Percentiles rank a stretch among this genome's conserved stretches.
Conservation (phyloP, 1,140 invertebrate species). For the Nymphalis io region DNA sequence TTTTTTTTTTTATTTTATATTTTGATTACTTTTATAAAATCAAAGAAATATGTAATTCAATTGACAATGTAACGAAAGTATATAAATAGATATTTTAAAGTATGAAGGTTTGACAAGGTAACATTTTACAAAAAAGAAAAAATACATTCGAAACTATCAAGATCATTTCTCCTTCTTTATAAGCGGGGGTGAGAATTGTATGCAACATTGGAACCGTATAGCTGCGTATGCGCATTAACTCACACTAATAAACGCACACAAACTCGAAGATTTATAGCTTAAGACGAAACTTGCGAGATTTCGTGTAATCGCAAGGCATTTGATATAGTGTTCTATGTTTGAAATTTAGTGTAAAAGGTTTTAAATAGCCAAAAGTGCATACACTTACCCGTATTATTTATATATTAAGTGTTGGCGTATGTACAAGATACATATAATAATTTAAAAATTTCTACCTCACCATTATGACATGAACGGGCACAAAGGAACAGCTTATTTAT, state of each 20-base stretch:
- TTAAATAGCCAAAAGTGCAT: too few species aligned
- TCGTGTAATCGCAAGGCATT: slow-evolving; percentile 14
- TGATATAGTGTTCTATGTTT: slow-evolving; percentile 1
- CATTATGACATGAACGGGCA: too few species aligned
- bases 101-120: too few species aligned
- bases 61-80: too few species aligned
- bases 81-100: too few species aligned
- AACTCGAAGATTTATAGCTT: slow-evolving; percentile 47
- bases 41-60: too few species aligned
- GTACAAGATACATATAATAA: neutral
- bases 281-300: slow-evolving; percentile 41
- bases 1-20: too few species aligned
- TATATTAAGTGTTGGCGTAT: neutral
- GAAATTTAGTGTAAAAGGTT: neutral
- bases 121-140: neutral
- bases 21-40: too few species aligned
- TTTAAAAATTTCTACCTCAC: too few species aligned
- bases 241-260: slow-evolving; percentile 42
- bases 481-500: too few species aligned
- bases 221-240: slow-evolving; percentile 52
- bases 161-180: slow-evolving; percentile 14
- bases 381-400: too few species aligned
- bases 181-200: slow-evolving; percentile 62
- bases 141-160: slow-evolving; percentile 43
- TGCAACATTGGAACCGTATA: slow-evolving; percentile 56